Conservation (phyloP, 1,140 invertebrate species). For the Hylaeus anthracinus region DNA sequence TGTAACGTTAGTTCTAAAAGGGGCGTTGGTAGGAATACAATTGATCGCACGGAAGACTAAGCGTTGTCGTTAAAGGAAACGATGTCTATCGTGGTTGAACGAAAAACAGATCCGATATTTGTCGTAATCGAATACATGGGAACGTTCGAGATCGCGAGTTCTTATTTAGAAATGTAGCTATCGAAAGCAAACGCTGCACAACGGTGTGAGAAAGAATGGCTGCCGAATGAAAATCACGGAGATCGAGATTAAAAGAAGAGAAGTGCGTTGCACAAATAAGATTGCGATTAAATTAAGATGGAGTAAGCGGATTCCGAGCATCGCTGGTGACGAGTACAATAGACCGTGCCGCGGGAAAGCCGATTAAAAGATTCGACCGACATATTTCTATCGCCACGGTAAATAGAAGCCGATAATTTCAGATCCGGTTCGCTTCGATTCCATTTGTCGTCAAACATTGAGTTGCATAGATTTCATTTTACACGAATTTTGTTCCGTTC, state of each 20-base stretch:
- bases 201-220: background rate
- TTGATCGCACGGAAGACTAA: too few relatives aligned
- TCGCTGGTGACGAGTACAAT: background rate
- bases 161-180: background rate
- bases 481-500: too few relatives aligned
- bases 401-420: too few relatives aligned
- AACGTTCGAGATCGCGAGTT: background rate
- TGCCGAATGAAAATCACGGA: background rate
- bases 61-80: too few relatives aligned
- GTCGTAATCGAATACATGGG: background rate
- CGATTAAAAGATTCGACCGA: too few relatives aligned
- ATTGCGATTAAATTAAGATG: constrained; percentile 23
- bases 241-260: constrained; percentile 12
- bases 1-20: too few relatives aligned
- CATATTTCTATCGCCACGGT: too few relatives aligned
- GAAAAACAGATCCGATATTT: background rate
- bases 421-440: too few relatives aligned
- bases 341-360: background rate
- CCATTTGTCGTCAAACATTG: too few relatives aligned
- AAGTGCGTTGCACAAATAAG: constrained; percentile 24
- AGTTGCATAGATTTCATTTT: too few relatives aligned
- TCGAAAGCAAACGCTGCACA: background rate
- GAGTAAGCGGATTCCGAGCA: background rate
- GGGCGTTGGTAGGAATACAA: too few relatives aligned
- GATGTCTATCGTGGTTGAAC: too few relatives aligned